phyloP scores from a whole-genome alignment of 2,888 invertebrate genomes.

The Temnothorax unifasciatus region DNA sequence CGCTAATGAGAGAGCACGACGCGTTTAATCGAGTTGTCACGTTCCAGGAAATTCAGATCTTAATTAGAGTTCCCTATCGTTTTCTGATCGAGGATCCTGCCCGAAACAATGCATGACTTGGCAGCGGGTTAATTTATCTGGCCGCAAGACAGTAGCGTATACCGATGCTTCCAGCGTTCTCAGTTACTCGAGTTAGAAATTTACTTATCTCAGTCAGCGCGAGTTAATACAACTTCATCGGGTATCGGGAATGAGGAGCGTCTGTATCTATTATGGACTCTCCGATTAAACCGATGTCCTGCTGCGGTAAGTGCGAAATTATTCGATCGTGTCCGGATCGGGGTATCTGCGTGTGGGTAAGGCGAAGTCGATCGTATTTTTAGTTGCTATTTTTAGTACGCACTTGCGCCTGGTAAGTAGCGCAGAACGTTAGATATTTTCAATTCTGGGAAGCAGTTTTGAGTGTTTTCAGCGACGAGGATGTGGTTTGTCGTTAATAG shows the following conservation, averaged over 20 bases:
- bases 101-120: constrained; percentile 33
- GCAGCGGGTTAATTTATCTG: constrained; percentile 22
- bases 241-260: not conserved
- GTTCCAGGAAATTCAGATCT: constrained; percentile 23
- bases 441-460: not conserved
- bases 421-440: not conserved
- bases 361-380: not conserved
- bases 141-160: constrained; percentile 7
- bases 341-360: not conserved
- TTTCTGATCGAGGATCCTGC: not conserved
- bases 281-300: constrained; percentile 26
- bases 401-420: constrained; percentile 40
- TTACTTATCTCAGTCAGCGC: constrained; percentile 37
- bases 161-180: constrained; percentile 1
- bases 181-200: constrained; percentile 42
- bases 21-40: constrained; percentile 29
- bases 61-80: constrained; percentile 25
- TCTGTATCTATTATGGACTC: constrained; percentile 14
- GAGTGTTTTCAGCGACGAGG: not conserved
- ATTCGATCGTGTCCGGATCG: constrained; percentile 15
- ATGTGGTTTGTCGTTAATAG: not conserved
- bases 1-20: constrained; percentile 25
- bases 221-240: constrained; percentile 43
- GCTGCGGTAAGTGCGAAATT: constrained; percentile 57
- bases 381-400: not conserved